These are phyloP conservation scores for Cantharis nigra DNA, from an alignment of 2,888 invertebrate genomes.

Conservation along the genomic window DNA sequence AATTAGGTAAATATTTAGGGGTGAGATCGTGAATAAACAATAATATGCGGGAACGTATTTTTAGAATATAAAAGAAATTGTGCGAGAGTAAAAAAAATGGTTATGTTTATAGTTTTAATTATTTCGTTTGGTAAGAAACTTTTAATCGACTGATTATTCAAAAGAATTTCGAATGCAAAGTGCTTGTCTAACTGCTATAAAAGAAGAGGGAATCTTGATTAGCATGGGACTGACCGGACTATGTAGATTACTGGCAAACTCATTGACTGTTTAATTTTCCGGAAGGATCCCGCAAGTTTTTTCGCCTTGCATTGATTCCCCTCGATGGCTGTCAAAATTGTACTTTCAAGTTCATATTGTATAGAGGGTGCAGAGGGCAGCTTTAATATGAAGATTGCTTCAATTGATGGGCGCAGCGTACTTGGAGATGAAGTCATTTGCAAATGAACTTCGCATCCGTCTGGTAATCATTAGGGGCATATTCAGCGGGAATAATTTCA, in stretches of 20 bases:
- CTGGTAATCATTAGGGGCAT: slow-evolving; percentile 56
- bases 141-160: slow-evolving; percentile 15
- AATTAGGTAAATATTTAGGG: slow-evolving; percentile 13
- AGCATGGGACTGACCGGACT: slow-evolving; percentile 44
- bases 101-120: slow-evolving; percentile 20
- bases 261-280: slow-evolving; percentile 48
- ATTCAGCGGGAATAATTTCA: slow-evolving; percentile 56
- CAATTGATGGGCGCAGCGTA: slow-evolving; percentile 50
- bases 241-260: slow-evolving; percentile 43
- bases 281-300: slow-evolving; percentile 46
- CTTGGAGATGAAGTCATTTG: slow-evolving; percentile 55
- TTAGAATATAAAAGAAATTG: neutral
- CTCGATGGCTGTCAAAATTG: slow-evolving; percentile 51
- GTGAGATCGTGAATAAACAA: neutral
- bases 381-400: slow-evolving; percentile 56
- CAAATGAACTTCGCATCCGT: slow-evolving; percentile 56
- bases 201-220: slow-evolving; percentile 36
- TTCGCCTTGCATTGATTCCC: slow-evolving; percentile 39
- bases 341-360: slow-evolving; percentile 52
- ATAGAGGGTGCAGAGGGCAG: slow-evolving; percentile 44
- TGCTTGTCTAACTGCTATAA: slow-evolving; percentile 35
- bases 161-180: slow-evolving; percentile 30
- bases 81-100: neutral
- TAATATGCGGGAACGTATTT: neutral
- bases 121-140: slow-evolving; percentile 23